Percentiles rank a stretch among this genome's conserved stretches.
These are phyloP conservation scores for Eupithecia abbreviata DNA, from an alignment of 2,888 invertebrate genomes.

Conservation along the genomic window DNA sequence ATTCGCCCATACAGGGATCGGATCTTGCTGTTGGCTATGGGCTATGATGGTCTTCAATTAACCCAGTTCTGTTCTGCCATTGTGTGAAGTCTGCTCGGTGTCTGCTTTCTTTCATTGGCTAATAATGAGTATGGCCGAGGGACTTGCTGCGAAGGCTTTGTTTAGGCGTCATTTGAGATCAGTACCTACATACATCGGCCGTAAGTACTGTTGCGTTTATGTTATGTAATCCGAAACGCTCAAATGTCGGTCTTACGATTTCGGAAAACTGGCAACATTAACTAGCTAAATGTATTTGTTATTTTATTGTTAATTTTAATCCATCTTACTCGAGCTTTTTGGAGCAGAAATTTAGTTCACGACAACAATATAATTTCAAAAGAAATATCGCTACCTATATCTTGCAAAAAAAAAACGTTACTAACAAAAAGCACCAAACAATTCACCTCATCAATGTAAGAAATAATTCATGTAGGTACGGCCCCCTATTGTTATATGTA, in stretches of 20 bases:
- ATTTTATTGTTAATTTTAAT: not conserved
- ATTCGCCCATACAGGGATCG: conserved; percentile 64
- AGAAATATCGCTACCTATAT: not conserved
- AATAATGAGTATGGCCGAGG: conserved; percentile 72
- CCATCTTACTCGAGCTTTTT: not conserved
- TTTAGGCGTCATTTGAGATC: conserved; percentile 69
- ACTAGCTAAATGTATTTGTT: not conserved
- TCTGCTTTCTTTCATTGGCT: conserved; percentile 79
- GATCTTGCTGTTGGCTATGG: conserved; percentile 68
- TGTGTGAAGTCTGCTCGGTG: conserved; percentile 77
- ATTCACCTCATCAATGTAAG: conserved; percentile 37
- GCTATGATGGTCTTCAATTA: conserved; percentile 78
- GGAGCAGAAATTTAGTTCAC: not conserved
- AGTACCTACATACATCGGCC: conserved; percentile 59
- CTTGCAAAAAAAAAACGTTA: conserved; percentile 26
- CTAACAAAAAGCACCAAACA: conserved; percentile 32
- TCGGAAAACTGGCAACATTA: conserved; percentile 5
- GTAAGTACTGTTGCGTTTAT: conserved; percentile 57
- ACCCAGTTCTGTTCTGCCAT: conserved; percentile 75
- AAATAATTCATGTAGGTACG: conserved; percentile 41
- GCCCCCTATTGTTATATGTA: conserved; percentile 33
- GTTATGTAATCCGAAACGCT: conserved; percentile 46
- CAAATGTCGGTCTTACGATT: conserved; percentile 37
- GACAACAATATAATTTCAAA: not conserved
- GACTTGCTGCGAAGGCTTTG: conserved; percentile 61